Evolutionary conservation across 2,888 invertebrate species (phyloP), one percentile per base, ranked within the genome.

Genomic region (Hirtodrosophila duncani): DNA sequence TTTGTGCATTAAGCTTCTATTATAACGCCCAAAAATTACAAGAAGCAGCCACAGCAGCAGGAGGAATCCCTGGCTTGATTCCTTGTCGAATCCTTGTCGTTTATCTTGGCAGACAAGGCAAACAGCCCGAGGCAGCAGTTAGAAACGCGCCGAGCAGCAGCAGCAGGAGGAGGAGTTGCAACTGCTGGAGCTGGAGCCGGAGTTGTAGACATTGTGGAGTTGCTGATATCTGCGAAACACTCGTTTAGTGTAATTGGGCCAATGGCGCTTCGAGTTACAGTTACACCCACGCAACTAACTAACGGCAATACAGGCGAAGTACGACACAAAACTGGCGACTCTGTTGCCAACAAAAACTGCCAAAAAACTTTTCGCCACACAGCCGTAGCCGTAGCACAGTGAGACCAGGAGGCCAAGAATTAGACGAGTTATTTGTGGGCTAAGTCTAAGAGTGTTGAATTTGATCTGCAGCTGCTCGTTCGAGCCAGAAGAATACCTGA

Each of bases 191-290:
- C 20, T 20, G 7, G 7, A 20, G 20, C 20, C 7, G 20, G 20
- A n/a, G n/a, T n/a, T n/a, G n/a, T n/a, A n/a, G n/a, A n/a, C 8
- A 10, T 26, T 26, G 4, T 26, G 10, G n/a, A n/a, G n/a, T 33
- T 34, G 55, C 53, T 45, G 45, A 41, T 31, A 64, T 55, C 75
- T 71, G 71, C 68, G 74, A 79, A 75, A 77, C 79, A 75, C 67
- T 77, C 79, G 71, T 71, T 79, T 69, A 71, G 67, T 75, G 71
- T 75, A 77, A 77, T 77, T 79, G 75, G 79, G 79, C 75, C 75
- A 77, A 79, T 77, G 75, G 75, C 71, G 66, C 67, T 74, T 50
- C 63, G 42, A 62, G 67, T 58, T 55, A 67, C 42, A 62, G 67
- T 58, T 55, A 67, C 67, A 66, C 74, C 62, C 78, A 65, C 63